phyloP scores from a whole-genome alignment of 2,797 vertebrate genomes.

The Peromyscus eremicus region DNA sequence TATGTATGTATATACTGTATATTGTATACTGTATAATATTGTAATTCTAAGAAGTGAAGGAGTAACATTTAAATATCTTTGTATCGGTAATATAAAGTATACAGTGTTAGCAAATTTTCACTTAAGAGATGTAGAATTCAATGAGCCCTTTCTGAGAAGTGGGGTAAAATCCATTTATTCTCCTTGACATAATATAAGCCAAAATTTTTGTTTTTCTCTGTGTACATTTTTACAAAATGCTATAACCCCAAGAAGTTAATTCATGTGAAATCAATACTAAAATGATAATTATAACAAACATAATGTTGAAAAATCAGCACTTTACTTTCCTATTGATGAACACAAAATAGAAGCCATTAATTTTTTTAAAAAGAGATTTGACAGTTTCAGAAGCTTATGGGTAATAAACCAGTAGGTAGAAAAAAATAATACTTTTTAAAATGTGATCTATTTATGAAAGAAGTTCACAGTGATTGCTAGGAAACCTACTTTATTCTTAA shows the following conservation, averaged over 20 bases:
- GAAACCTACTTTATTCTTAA: conserved; percentile 49
- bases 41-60: background rate
- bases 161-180: conserved; percentile 1
- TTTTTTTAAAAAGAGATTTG: background rate
- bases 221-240: conserved; percentile 55
- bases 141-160: background rate
- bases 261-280: conserved; percentile 52
- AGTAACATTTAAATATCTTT: background rate
- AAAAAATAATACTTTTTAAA: background rate
- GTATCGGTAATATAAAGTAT: background rate
- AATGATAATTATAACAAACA: conserved; percentile 39
- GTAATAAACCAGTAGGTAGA: background rate
- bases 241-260: background rate
- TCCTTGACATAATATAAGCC: background rate
- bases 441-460: background rate
- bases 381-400: conserved; percentile 23
- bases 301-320: conserved; percentile 10
- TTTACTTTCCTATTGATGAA: conserved; percentile 18
- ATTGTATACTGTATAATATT: too few relatives aligned
- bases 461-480: background rate
- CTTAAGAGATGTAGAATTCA: background rate
- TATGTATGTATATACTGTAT: background rate
- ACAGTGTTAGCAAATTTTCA: background rate
- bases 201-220: conserved; percentile 25
- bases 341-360: conserved; percentile 1